Evolutionary conservation across 2,888 invertebrate species (phyloP).

Genomic region (Rapana venosa): DNA sequence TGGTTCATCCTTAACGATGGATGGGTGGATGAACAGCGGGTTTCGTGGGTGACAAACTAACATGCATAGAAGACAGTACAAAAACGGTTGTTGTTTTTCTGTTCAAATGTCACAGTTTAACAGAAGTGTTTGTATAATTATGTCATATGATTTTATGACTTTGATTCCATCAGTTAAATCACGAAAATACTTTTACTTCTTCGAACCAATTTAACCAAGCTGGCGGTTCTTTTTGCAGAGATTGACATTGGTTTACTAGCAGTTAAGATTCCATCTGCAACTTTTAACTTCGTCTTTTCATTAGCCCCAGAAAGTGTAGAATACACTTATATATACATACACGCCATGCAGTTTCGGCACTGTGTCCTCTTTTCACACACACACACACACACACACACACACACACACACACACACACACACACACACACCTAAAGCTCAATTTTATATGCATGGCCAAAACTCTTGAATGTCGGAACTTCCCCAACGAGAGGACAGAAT

Average conservation of each 20-base stretch:
- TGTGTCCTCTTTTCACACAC: conserved; percentile 13
- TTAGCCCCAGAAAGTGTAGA: neutral
- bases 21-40: too few species aligned
- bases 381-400: conserved; percentile 28
- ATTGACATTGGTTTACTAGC: neutral
- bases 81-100: too few species aligned
- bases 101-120: too few species aligned
- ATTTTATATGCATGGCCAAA: neutral
- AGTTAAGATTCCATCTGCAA: neutral
- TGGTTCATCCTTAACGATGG: too few species aligned
- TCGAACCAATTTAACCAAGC: too few species aligned
- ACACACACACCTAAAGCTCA: neutral
- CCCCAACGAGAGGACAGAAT: neutral
- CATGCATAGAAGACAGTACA: too few species aligned
- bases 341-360: neutral
- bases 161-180: too few species aligned
- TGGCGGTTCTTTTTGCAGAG: too few species aligned
- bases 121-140: too few species aligned
- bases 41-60: too few species aligned
- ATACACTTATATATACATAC: neutral
- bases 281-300: neutral
- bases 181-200: too few species aligned
- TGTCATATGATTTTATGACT: too few species aligned
- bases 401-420: conserved; percentile 20
- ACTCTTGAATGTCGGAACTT: neutral